Evolutionary conservation across 2,113 vertebrate species (phyloP), one percentile per base, ranked within the genome.

Genomic region (Rhynchopsitta pachyrhyncha): DNA sequence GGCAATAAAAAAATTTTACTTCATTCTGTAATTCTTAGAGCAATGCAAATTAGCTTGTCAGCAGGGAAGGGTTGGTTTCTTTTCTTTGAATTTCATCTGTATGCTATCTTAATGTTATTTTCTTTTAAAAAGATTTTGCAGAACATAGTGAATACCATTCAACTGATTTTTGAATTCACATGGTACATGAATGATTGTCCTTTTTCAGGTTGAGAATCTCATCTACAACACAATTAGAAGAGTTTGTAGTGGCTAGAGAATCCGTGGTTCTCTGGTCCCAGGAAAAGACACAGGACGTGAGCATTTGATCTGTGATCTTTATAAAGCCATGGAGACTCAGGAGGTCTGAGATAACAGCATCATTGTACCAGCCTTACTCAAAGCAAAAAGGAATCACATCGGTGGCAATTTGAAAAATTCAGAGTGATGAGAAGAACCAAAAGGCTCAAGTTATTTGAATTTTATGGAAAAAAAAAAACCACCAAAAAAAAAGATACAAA

Each of bases 1-100:
- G 23, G 73, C 69, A 96, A 92, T 93, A 94, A 96, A 94, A 94
- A 82, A 90, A 92, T 95, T 96, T 82, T 76, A 68, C 69, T 94
- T 83, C 57, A 84, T 74, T 91, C 69, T 93, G 64, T 90, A 94
- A 93, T 90, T 95, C 83, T 95, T 86, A 86, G 80, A 94, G 73
- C 39, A 84, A 84, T 84, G 69, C 64, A 94, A 84, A 96, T 93
- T 50, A 88, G 60, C 68, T 88, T 95, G 88, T 84, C 92, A 95
- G 90, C 69, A 88, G 92, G 92, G 62, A 83, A 94, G 60, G 5
- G 12, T 9, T 86, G 55, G 47, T 84, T 97, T 90, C 49, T 62
- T 95, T 76, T 60, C n/a, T 81, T 93, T 44, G 75, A 55, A 47
- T 78, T 94, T 93, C 27, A 73, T 88, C 64, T 94, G 29, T 35